Evolutionary conservation across 2,113 vertebrate species (phyloP), one percentile per base, ranked within the genome.

Genomic region (Scopus umbretta): DNA sequence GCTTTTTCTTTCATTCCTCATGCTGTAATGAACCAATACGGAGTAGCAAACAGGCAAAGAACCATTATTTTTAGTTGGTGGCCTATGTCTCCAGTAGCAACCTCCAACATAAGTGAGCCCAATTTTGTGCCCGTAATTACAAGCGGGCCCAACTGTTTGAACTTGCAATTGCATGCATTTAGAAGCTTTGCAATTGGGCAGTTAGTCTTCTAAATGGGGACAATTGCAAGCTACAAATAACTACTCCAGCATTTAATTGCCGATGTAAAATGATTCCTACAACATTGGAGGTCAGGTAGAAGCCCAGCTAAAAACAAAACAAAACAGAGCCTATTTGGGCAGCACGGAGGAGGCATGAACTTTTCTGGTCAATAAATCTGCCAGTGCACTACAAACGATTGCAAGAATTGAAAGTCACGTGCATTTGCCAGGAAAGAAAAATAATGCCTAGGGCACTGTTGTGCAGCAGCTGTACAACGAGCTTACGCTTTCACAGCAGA

Each of bases 201-300:
- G 93, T 97, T 96, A 96, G 87, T 97, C 94, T 96, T 97, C 89
- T 97, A 96, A 97, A 97, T 96, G 94, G 94, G 91, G 55, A 97
- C 94, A 96, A 97, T 52, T 96, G 87, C 81, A 88, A 95, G 93
- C 94, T 73, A 88, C 96, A 96, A 95, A 97, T 96, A 93, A 94
- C 97, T 83, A 67, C 74, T 94, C 84, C 67, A 91, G 84, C 67
- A 32, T 91, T 95, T 97, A 97, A 97, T 97, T 97, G 93, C 84
- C 0, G 2, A 73, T 90, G 85, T 85, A 93, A 93, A 97, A 97
- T 96, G 85, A 90, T 95, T 96, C 79, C 42, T 70, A 40, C 71
- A 90, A 86, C 72, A 93, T 2, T 92, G 85, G 93, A 97, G 97
- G 97, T 96, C 94, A 96, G 58, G 78, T 91, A 83, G 63, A 95